These are phyloP conservation scores for Helicoverpa zea DNA, from an alignment of 1,140 invertebrate genomes.

Conservation along the genomic window DNA sequence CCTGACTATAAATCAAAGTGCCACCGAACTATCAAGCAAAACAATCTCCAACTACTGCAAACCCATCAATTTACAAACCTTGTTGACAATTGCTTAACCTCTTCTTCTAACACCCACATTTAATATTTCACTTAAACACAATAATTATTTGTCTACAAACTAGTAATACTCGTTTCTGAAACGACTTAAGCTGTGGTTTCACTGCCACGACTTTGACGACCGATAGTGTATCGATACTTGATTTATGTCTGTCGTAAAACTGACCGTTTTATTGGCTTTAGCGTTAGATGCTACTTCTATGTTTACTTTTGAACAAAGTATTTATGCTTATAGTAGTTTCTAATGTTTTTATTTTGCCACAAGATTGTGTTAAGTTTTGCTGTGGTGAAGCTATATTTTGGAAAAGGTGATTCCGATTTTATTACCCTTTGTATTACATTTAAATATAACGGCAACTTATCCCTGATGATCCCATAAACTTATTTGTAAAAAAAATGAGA, in stretches of 20 bases:
- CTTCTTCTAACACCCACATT: constrained; percentile 13
- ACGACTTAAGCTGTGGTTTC: constrained; percentile 42
- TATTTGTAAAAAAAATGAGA: too few species aligned
- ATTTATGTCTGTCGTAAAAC: constrained; percentile 50
- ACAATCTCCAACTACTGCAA: neutral
- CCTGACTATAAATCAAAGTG: neutral
- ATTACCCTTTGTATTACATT: too few species aligned
- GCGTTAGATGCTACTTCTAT: constrained; percentile 51
- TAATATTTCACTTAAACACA: constrained; percentile 45
- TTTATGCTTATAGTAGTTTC: constrained; percentile 26
- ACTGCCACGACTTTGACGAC: constrained; percentile 40
- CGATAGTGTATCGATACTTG: constrained; percentile 48
- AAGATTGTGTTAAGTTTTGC: constrained; percentile 20
- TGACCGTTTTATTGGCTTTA: constrained; percentile 46
- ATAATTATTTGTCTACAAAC: constrained; percentile 47
- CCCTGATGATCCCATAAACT: too few species aligned
- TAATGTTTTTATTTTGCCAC: constrained; percentile 26
- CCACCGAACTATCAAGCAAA: neutral
- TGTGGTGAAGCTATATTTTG: neutral
- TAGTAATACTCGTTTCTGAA: constrained; percentile 27
- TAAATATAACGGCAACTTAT: too few species aligned
- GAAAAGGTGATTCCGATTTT: neutral
- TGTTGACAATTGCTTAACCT: constrained; percentile 43
- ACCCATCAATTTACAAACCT: constrained; percentile 13
- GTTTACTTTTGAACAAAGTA: constrained; percentile 46